Evolutionary conservation across 64 coral and sea anemone species (phyloP), one percentile per base, ranked within the genome.

Genomic region (Montipora capricornis): DNA sequence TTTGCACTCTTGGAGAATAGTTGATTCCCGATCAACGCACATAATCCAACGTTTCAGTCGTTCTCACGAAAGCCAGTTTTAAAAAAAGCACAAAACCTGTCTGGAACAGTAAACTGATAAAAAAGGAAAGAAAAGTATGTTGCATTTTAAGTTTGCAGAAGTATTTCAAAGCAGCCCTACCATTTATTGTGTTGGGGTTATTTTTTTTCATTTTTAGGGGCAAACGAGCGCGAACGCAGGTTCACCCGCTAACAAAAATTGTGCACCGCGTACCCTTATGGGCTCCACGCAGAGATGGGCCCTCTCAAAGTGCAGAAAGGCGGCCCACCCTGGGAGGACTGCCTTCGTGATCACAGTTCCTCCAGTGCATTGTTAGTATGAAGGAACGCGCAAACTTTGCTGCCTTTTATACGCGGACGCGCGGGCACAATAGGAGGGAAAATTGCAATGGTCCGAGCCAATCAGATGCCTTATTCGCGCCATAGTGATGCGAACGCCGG

Each of bases 321-420:
- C 58, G 82, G 77, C 79, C 92, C 74, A 74, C 60, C 77, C 95
- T 88, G 95, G 68, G 92, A 94, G 62, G 76, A 93, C 92, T 82
- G 95, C 95, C 95, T 96, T 96, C 75, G 19, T 96, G 95, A 96
- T 96, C 95, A 96, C 95, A 91, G 88, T 96, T 77, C 89, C 81
- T 94, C 95, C 92, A 91, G 95, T 90, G 88, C 95, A 94, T 96
- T 96, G 95, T 96, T 96, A 96, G 95, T 96, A 96, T 96, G 95
- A 94, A 53, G 19, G 53, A 76, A 9, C 37, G 61, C 46, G 53
- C 75, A 16, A 67, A 66, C 60, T 59, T 73, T 90, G 77, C 88
- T 77, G 90, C 67, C 88, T 94, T 94, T 94, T 96, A 94, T 94
- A 94, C 47, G 50, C 68, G 51, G 58, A 29, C 44, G 79, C 24